phyloP scores from a whole-genome alignment of 2,797 vertebrate genomes.

The Coreius guichenoti region DNA sequence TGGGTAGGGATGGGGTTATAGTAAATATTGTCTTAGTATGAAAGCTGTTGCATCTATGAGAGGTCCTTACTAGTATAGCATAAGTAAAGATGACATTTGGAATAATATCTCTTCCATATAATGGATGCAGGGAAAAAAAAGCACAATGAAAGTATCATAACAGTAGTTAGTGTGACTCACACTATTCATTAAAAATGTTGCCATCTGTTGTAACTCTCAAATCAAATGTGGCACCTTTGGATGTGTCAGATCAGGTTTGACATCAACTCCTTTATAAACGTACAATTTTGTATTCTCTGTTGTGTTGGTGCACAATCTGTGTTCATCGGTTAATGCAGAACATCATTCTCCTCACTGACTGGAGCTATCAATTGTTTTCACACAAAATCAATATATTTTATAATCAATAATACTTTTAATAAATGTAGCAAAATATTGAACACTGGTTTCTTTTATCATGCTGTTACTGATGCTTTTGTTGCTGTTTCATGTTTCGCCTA shows the following conservation, averaged over 20 bases:
- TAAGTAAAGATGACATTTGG: not conserved
- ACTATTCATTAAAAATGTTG: not conserved
- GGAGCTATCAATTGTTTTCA: not conserved
- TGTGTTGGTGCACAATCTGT: not conserved
- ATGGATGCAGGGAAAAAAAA: not conserved
- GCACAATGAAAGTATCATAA: not conserved
- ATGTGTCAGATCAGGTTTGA: not conserved
- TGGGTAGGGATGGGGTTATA: not conserved
- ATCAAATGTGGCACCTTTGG: not conserved
- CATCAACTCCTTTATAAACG: not conserved
- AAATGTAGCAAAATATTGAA: not conserved
- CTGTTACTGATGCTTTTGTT: not conserved
- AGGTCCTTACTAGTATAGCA: no score
- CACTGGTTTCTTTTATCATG: not conserved
- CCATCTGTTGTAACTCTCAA: not conserved
- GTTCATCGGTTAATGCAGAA: not conserved
- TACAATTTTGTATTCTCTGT: not conserved
- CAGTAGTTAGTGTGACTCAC: not conserved
- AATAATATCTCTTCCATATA: not conserved
- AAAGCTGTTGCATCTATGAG: not conserved
- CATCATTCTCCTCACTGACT: not conserved
- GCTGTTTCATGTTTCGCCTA: not conserved
- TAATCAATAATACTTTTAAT: not conserved
- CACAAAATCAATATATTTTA: not conserved
- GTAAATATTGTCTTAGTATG: not conserved